These are phyloP conservation scores for Eurystomus gularis DNA, from an alignment of 2,113 vertebrate species.

Conservation along the genomic window DNA sequence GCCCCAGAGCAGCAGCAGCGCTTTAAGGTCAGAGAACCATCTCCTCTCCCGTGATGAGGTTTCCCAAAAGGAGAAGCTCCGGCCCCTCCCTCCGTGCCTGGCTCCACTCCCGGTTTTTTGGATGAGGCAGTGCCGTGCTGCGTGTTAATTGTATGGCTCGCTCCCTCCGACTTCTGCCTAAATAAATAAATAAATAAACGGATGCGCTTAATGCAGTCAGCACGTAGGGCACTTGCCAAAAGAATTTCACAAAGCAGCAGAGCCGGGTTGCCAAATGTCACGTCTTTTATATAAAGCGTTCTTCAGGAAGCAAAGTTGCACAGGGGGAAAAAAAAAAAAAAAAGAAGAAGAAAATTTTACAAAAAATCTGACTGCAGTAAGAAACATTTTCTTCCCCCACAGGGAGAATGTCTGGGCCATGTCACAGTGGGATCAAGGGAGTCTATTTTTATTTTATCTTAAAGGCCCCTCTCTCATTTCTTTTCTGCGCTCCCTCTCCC, in stretches of 20 bases:
- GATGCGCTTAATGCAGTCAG: constrained; percentile 47
- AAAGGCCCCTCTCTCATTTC: constrained; percentile 26
- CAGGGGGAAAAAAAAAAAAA: not conserved
- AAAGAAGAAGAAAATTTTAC: not conserved
- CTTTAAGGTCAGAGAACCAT: not conserved
- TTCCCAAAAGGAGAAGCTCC: not conserved
- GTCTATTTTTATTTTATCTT: constrained; percentile 44
- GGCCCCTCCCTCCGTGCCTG: not conserved
- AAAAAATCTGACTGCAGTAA: constrained; percentile 44
- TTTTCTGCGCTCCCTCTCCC: not conserved
- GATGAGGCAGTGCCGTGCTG: not conserved
- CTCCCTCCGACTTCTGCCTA: constrained; percentile 11
- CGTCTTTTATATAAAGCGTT: constrained; percentile 64
- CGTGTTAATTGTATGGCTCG: not conserved
- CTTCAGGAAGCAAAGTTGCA: constrained; percentile 59
- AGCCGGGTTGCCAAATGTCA: constrained; percentile 61
- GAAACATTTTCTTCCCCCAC: constrained; percentile 32
- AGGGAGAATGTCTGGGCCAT: constrained; percentile 41
- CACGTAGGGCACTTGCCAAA: constrained; percentile 51
- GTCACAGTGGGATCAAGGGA: constrained; percentile 27
- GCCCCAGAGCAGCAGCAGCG: not conserved
- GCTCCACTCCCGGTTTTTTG: not conserved
- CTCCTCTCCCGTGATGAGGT: not conserved
- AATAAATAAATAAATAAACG: constrained; percentile 23
- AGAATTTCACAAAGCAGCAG: constrained; percentile 62